Base-by-base conservation (phyloP, 2,888 invertebrate species). In the Eustalomyia histrio region DNA sequence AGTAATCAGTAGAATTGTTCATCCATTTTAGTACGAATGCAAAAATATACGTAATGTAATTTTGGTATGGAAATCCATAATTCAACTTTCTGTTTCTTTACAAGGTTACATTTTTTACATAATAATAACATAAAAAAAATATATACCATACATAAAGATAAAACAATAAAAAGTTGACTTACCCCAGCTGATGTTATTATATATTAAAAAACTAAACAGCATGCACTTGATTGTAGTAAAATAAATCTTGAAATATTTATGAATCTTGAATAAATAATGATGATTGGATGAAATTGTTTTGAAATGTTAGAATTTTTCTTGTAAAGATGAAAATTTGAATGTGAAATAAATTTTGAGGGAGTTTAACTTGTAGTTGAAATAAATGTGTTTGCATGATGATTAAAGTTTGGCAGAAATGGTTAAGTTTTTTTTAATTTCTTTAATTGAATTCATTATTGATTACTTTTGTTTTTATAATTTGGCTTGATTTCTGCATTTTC, bases 361-460 rank as follows among this genome's bases (percentile, higher is more conserved):
- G 2, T 12, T 12, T 39, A 14, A 39, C 7, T 29, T 29, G 29
- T 6, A 6, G 29, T 6, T 29, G 29, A 29, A 29, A 6, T 29
- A 6, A 6, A 12, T 39, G 39, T 39, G 39, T 14, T 39, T 39
- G 14, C 0, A 14, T 39, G 12, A 39, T 12, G 10, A 39, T 12
- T 39, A 12, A 12, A 39, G 39, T 39, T 39, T 39, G 2, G 8
- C 14, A 39, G 39, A 39, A 12, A 12, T 39, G 8, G 8, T 67
- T 29, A 6, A 47, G 55, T 65, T 72, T 69, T 63, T 69, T 7
- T 43, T 43, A 18, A 21, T 24, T 76, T 58, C 8, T 58, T 75
- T 75, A 18, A 39, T 73, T 69, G 16, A 69, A 74, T 58, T 74
- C 63, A 43, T 53, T 61, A 58, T 53, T 57, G 58, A 43, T 6